phyloP scores from a whole-genome alignment of 2,888 invertebrate genomes.

The Myopa testacea region DNA sequence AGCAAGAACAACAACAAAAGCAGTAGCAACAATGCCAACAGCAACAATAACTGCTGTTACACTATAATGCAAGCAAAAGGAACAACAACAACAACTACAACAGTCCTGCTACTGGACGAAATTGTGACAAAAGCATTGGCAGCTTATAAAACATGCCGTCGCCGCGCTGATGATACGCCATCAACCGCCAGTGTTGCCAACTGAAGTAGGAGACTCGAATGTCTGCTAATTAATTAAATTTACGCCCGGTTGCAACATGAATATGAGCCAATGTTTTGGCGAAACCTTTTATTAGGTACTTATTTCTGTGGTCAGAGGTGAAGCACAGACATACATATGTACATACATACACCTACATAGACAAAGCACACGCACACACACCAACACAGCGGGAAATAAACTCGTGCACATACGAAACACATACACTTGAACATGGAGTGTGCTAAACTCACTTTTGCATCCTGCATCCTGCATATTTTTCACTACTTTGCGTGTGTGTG shows the following conservation, averaged over 20 bases:
- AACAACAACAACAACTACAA: no score
- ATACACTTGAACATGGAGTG: background rate
- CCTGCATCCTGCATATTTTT: background rate
- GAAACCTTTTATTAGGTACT: slow-evolving; percentile 10
- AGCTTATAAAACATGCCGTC: background rate
- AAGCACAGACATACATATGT: background rate
- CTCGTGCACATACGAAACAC: background rate
- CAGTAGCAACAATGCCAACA: no score
- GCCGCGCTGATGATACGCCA: no score
- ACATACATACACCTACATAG: background rate
- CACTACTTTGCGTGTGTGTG: no score
- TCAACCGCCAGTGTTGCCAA: background rate
- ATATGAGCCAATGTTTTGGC: slow-evolving; percentile 12
- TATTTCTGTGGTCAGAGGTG: background rate
- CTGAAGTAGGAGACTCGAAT: background rate
- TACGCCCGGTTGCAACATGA: slow-evolving; percentile 16
- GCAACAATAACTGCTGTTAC: no score
- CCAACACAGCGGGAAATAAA: background rate
- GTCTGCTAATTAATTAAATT: slow-evolving; percentile 38
- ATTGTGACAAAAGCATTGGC: background rate
- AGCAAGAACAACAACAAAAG: no score
- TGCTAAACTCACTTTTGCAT: background rate
- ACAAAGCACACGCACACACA: no score
- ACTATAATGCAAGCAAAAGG: no score
- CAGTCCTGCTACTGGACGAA: background rate